These are phyloP conservation scores for Nasonia giraulti DNA, from an alignment of 1,140 invertebrate species.

Conservation along the genomic window DNA sequence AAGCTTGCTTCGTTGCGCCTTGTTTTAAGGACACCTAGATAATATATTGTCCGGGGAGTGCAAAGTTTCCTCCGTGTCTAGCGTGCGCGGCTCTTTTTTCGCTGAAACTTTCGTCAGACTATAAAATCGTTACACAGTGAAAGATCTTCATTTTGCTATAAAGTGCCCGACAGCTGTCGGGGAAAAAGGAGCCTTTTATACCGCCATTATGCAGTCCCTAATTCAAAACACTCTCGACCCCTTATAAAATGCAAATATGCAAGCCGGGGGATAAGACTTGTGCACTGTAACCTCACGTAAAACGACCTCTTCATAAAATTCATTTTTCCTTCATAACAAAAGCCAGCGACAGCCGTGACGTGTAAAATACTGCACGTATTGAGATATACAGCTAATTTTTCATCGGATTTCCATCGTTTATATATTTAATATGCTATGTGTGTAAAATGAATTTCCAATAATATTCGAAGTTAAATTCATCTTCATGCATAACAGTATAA, in stretches of 20 bases:
- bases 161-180: conserved; percentile 33
- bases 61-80: conserved; percentile 13
- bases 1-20: not conserved
- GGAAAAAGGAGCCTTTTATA: conserved; percentile 28
- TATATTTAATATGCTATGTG: no score
- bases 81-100: not conserved
- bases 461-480: no score
- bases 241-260: conserved; percentile 45
- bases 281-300: not conserved
- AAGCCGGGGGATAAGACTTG: not conserved
- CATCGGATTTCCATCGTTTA: no score
- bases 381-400: not conserved
- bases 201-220: conserved; percentile 39
- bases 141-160: conserved; percentile 41
- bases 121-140: conserved; percentile 30
- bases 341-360: conserved; percentile 37
- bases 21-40: conserved; percentile 15
- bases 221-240: conserved; percentile 41
- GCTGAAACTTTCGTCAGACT: conserved; percentile 19
- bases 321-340: conserved; percentile 27
- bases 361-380: not conserved
- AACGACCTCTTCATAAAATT: conserved; percentile 45
- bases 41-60: conserved; percentile 23
- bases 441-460: no score
- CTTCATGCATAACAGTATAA: no score